These are phyloP conservation scores for Haliaeetus leucogaster DNA, from an alignment of 2,113 vertebrate genomes.

Conservation along the genomic window DNA sequence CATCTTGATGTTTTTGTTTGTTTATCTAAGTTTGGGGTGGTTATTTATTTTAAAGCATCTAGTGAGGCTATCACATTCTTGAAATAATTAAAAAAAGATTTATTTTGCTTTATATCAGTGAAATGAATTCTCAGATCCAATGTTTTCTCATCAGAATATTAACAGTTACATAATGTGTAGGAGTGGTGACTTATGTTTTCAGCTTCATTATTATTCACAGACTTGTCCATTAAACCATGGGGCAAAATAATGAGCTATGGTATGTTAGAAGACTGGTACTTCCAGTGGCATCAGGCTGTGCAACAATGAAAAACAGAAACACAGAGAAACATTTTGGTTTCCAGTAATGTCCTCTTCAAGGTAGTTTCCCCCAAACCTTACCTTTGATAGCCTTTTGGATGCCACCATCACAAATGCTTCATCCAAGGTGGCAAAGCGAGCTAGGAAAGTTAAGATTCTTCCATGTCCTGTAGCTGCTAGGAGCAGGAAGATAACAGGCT, in stretches of 20 bases:
- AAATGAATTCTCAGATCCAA: neutral
- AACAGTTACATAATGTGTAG: neutral
- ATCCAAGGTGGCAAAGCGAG: neutral
- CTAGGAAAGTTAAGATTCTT: neutral
- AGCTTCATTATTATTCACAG: neutral
- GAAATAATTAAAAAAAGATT: neutral
- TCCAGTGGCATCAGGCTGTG: neutral
- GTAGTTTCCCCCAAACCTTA: neutral
- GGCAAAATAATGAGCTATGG: neutral
- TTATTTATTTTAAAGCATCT: neutral
- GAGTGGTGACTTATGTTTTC: neutral
- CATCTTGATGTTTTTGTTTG: neutral
- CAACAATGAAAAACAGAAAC: neutral
- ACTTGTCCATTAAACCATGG: neutral
- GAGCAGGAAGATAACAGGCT: neutral
- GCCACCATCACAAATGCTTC: neutral
- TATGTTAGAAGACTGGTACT: neutral
- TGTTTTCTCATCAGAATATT: neutral
- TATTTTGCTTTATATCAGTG: neutral
- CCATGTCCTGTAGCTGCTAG: neutral
- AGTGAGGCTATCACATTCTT: neutral
- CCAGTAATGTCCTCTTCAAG: neutral
- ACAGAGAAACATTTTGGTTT: neutral
- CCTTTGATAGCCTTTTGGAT: neutral
- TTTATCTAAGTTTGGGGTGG: neutral